A percentile compares a stretch with the other conserved stretches of the same genome.
These are phyloP conservation scores for Cyrtonyx montezumae DNA, from an alignment of 2,113 vertebrate species.

Conservation along the genomic window DNA sequence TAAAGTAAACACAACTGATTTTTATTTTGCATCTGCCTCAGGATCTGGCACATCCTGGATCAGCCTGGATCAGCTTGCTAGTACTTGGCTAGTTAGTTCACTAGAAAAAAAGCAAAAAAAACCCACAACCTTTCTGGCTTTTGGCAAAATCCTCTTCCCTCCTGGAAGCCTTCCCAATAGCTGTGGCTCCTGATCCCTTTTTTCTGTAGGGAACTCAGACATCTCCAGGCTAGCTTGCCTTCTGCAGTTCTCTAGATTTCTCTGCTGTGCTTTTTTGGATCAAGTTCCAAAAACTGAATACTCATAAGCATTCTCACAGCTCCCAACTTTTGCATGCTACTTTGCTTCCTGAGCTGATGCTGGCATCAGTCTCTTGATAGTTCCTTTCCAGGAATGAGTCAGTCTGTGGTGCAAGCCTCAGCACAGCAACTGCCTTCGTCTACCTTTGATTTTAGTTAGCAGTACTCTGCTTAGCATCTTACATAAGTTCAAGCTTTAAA, in stretches of 20 bases:
- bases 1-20: background rate
- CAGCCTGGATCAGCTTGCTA: background rate
- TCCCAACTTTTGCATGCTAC: background rate
- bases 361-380: constrained; percentile 14
- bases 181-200: background rate
- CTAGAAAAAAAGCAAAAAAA: background rate
- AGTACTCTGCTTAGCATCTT: background rate
- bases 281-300: constrained; percentile 9
- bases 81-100: background rate
- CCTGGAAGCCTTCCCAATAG: background rate
- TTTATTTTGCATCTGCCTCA: background rate
- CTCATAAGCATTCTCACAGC: constrained; percentile 7
- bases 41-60: background rate
- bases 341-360: constrained; percentile 24
- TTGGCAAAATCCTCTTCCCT: background rate
- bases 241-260: background rate
- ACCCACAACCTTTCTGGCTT: background rate
- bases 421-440: constrained; percentile 46
- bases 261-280: background rate
- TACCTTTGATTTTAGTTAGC: background rate
- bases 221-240: background rate
- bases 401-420: constrained; percentile 42
- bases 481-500: background rate
- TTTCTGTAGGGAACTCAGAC: background rate
- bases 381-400: constrained; percentile 62